Conservation (phyloP, 1,140 invertebrate genomes). For the Condylostylus longicornis region DNA sequence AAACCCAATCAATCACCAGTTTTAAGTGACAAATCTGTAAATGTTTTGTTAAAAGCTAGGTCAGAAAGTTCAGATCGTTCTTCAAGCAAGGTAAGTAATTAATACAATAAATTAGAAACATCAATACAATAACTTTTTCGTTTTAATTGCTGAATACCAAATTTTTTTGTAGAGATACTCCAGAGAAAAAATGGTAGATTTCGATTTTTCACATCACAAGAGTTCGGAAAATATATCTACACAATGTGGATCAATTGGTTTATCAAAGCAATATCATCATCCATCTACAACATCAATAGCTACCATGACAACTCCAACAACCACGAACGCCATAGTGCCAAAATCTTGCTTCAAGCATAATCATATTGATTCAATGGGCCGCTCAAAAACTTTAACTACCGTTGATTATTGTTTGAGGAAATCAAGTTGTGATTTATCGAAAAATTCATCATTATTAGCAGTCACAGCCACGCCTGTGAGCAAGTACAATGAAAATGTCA, state of each 20-base stretch:
- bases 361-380: slow-evolving; percentile 1
- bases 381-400: background rate
- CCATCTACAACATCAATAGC: slow-evolving; percentile 2
- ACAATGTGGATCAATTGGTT: slow-evolving; percentile 3
- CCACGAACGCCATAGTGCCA: slow-evolving; percentile 10
- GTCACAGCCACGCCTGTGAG: no score
- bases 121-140: background rate
- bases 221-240: slow-evolving; percentile 25
- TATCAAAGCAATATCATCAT: slow-evolving; percentile 2
- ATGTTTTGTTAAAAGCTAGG: slow-evolving; percentile 14
- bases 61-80: slow-evolving; percentile 24
- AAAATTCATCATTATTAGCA: no score
- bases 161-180: slow-evolving; percentile 14
- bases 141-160: slow-evolving; percentile 6
- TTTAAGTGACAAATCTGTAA: slow-evolving; percentile 4
- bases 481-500: no score
- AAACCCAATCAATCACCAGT: slow-evolving; percentile 14
- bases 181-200: slow-evolving; percentile 29
- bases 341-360: slow-evolving; percentile 25
- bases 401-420: slow-evolving; percentile 1
- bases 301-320: no score
- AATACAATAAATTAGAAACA: background rate
- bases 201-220: slow-evolving; percentile 31
- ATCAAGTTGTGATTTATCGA: background rate
- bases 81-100: background rate